phyloP scores from a whole-genome alignment of 2,113 vertebrate genomes.

The Xerus inauris region DNA sequence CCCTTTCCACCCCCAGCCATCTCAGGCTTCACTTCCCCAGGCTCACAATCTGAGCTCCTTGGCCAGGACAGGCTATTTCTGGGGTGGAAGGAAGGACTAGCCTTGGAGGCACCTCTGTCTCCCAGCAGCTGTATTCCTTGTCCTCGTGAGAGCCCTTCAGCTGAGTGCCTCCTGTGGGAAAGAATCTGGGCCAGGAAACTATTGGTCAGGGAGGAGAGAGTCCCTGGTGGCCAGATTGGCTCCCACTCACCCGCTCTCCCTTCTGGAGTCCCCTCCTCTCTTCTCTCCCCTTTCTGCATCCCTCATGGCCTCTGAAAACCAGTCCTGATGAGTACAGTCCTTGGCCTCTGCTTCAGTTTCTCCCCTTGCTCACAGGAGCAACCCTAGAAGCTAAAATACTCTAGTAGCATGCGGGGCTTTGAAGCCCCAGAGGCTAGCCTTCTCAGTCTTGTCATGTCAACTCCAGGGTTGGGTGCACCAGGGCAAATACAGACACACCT shows the following conservation, averaged over 20 bases:
- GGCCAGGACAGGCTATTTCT: conserved; percentile 31
- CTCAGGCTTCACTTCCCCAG: background rate
- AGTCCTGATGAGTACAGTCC: background rate
- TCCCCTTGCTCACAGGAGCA: fast-evolving
- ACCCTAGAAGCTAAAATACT: background rate
- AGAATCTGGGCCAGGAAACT: conserved; percentile 41
- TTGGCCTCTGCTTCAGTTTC: background rate
- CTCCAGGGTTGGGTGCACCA: background rate
- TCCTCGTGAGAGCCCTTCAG: conserved; percentile 25
- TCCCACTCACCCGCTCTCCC: background rate
- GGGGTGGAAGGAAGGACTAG: conserved; percentile 21
- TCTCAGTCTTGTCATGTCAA: background rate
- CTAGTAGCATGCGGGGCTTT: background rate
- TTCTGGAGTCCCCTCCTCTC: background rate
- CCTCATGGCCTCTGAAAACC: background rate
- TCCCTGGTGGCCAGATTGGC: background rate
- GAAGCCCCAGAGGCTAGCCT: background rate
- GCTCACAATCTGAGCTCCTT: background rate
- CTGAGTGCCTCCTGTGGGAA: conserved; percentile 55
- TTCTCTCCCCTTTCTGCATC: background rate
- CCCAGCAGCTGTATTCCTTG: conserved; percentile 47
- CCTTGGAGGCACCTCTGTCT: conserved; percentile 26
- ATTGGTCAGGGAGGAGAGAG: conserved; percentile 9
- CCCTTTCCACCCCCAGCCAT: background rate
- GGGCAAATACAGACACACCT: no score